A percentile compares a stretch with the other conserved stretches of the same genome.
Conservation (phyloP, 1,140 invertebrate genomes). For the Steinernema feltiae region DNA sequence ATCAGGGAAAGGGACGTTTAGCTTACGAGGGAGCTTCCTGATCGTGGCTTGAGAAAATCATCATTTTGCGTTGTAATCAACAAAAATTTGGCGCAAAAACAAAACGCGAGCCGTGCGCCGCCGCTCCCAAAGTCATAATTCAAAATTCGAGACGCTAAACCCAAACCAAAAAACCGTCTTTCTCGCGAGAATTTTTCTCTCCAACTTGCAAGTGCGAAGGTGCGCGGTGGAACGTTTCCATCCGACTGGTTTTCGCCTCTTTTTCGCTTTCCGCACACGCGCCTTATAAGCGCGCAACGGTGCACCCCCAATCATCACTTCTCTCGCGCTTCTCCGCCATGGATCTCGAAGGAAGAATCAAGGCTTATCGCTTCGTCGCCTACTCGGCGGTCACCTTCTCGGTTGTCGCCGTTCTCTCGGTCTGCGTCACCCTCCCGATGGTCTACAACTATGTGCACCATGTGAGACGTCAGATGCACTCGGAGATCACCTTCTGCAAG, state of each 20-base stretch:
- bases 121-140: background rate
- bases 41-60: too few relatives aligned
- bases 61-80: too few relatives aligned
- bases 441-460: constrained; percentile 4
- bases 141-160: background rate
- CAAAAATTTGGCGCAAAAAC: too few relatives aligned
- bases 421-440: constrained; percentile 9
- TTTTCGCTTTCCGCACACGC: background rate
- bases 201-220: background rate
- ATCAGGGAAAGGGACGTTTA: too few relatives aligned
- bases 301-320: background rate
- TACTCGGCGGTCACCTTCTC: constrained; percentile 28
- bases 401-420: constrained; percentile 9
- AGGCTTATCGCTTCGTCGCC: constrained; percentile 40
- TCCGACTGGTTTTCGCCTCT: background rate
- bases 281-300: background rate
- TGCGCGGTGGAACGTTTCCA: background rate
- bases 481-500: constrained; percentile 6
- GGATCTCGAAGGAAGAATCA: constrained; percentile 24
- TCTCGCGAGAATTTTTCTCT: background rate
- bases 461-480: background rate
- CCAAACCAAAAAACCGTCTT: background rate
- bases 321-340: too few relatives aligned
- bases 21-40: too few relatives aligned
- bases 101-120: background rate